A percentile compares a stretch with the other conserved stretches of the same genome.
phyloP scores from a whole-genome alignment of 2,888 invertebrate genomes.

The Euclidia mi region DNA sequence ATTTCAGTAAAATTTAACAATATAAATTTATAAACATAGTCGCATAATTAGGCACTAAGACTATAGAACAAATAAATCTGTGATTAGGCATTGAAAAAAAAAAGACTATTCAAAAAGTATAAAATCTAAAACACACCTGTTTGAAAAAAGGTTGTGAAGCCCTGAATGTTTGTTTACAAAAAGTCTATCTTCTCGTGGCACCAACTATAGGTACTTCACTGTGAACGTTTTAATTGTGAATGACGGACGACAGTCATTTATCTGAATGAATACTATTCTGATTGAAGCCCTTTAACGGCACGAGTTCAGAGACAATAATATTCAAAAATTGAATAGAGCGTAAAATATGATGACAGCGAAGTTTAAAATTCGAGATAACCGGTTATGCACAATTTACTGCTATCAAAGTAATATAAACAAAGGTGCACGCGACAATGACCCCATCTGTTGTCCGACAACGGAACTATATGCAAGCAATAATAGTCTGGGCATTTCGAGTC shows the following conservation, averaged over 20 bases:
- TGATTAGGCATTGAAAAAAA: no score
- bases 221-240: conserved; percentile 1
- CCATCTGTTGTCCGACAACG: conserved; percentile 76
- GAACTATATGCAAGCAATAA: conserved; percentile 66
- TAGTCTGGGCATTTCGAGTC: conserved; percentile 55
- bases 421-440: conserved; percentile 69
- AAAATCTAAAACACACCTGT: no score
- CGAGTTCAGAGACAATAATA: conserved; percentile 67
- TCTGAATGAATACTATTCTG: conserved; percentile 38
- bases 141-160: no score
- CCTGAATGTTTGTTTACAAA: no score
- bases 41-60: no score
- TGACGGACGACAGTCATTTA: conserved; percentile 33
- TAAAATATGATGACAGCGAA: conserved; percentile 70
- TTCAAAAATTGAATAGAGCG: conserved; percentile 65
- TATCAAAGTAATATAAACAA: conserved; percentile 67
- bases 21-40: no score
- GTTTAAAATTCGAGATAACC: conserved; percentile 63
- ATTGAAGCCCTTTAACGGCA: conserved; percentile 70
- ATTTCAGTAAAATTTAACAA: no score
- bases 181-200: not conserved
- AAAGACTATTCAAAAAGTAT: no score
- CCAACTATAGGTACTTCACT: not conserved
- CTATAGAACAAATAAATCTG: no score
- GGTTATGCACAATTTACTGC: conserved; percentile 69